Evolutionary conservation across 2,113 vertebrate species (phyloP).

Genomic region (Laticauda laticaudata): DNA sequence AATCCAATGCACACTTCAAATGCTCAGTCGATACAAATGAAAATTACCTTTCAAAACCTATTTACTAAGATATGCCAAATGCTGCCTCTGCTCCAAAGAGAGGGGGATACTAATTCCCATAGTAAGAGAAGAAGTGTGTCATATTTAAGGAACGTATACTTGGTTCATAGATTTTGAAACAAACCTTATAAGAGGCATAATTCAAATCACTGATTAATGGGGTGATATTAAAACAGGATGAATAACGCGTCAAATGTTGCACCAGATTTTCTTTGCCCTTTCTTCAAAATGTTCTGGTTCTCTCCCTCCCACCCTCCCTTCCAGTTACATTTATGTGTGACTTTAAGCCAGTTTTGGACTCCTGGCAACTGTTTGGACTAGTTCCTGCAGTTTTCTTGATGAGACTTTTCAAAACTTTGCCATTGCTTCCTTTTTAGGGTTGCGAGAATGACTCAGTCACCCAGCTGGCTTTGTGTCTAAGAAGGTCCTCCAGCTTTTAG

Average conservation of each 20-base stretch:
- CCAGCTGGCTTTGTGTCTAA: background rate
- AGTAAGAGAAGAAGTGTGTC: background rate
- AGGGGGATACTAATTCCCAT: background rate
- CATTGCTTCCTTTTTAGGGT: background rate
- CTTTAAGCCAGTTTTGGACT: background rate
- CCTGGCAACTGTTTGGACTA: background rate
- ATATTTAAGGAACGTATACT: background rate
- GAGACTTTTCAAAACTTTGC: background rate
- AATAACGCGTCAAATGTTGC: background rate
- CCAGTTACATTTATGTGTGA: background rate
- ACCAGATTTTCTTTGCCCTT: background rate
- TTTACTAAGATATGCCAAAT: background rate
- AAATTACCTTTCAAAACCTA: background rate
- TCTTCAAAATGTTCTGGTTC: background rate
- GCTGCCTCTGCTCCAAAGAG: background rate
- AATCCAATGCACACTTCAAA: background rate
- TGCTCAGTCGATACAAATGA: constrained; percentile 1
- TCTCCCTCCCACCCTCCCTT: background rate
- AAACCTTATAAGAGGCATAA: background rate
- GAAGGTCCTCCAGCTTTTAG: too few species aligned
- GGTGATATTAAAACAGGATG: background rate
- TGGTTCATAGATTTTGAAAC: background rate
- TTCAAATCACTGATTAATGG: background rate
- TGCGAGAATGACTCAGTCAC: background rate
- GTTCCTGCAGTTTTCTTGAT: background rate